Conservation (phyloP, 2,113 vertebrate species). For the Rana temporaria region DNA sequence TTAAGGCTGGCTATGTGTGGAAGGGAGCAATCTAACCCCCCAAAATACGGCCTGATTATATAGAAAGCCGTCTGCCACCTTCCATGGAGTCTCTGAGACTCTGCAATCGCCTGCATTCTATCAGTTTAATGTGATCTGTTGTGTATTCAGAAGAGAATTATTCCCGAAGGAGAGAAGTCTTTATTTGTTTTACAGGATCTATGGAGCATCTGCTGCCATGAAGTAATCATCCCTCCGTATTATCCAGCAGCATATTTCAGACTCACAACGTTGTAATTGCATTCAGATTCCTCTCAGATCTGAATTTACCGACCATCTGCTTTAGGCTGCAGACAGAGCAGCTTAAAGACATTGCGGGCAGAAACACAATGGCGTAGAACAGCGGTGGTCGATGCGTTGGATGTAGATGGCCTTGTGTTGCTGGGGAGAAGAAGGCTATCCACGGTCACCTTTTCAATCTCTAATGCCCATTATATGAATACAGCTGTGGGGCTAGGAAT, state of each 20-base stretch:
- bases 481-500: too few relatives aligned
- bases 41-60: too few relatives aligned
- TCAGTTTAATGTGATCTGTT: slow-evolving; percentile 20
- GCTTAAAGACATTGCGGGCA: not conserved
- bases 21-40: too few relatives aligned
- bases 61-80: too few relatives aligned
- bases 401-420: not conserved
- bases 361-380: not conserved
- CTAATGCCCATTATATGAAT: too few relatives aligned
- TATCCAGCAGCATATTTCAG: slow-evolving; percentile 40
- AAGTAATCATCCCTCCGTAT: slow-evolving; percentile 36
- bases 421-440: too few relatives aligned
- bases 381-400: not conserved
- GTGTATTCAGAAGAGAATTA: slow-evolving; percentile 17
- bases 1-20: too few relatives aligned
- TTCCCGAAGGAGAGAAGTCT: not conserved
- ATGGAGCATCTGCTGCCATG: slow-evolving; percentile 19
- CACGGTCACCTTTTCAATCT: too few relatives aligned
- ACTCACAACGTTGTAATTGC: slow-evolving; percentile 40
- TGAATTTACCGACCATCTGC: slow-evolving; percentile 20
- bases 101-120: not conserved
- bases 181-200: slow-evolving; percentile 37
- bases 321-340: not conserved
- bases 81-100: not conserved
- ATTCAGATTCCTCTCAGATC: slow-evolving; percentile 39